These are phyloP conservation scores for Melipona quadrifasciata DNA, from an alignment of 1,140 invertebrate species.

Conservation along the genomic window DNA sequence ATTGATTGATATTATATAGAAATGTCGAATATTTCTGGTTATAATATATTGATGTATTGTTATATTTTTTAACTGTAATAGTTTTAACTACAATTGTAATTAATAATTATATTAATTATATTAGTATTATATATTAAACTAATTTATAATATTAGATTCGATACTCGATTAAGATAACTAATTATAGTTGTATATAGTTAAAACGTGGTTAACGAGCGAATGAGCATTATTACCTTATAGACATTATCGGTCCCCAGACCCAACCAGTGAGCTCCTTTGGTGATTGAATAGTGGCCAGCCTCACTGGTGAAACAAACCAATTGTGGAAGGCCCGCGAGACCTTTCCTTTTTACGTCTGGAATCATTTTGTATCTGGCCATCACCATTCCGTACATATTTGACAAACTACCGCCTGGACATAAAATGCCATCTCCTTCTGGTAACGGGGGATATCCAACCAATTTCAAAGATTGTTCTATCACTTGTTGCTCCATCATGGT, in stretches of 20 bases:
- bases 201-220: too few species aligned
- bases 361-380: slow-evolving; percentile 88
- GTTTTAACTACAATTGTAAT: too few species aligned
- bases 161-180: too few species aligned
- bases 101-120: too few species aligned
- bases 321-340: slow-evolving; percentile 83
- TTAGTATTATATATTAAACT: too few species aligned
- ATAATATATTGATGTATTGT: too few species aligned
- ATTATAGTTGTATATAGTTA: too few species aligned
- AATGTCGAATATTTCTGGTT: too few species aligned
- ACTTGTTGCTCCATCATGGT: slow-evolving; percentile 87
- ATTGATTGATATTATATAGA: too few species aligned
- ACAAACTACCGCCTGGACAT: slow-evolving; percentile 91
- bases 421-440: slow-evolving; percentile 88
- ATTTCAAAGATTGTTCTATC: slow-evolving; percentile 83
- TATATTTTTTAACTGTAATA: too few species aligned
- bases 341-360: slow-evolving; percentile 89
- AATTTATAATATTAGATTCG: too few species aligned
- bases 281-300: slow-evolving; percentile 94
- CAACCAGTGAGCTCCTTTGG: slow-evolving; percentile 90
- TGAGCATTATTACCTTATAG: slow-evolving; percentile 70
- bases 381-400: slow-evolving; percentile 93
- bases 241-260: slow-evolving; percentile 89
- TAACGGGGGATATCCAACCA: slow-evolving; percentile 85
- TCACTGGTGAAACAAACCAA: slow-evolving; percentile 89